These are phyloP conservation scores for Stenopsyche tienmushanensis DNA, from an alignment of 1,140 invertebrate species.

Conservation along the genomic window DNA sequence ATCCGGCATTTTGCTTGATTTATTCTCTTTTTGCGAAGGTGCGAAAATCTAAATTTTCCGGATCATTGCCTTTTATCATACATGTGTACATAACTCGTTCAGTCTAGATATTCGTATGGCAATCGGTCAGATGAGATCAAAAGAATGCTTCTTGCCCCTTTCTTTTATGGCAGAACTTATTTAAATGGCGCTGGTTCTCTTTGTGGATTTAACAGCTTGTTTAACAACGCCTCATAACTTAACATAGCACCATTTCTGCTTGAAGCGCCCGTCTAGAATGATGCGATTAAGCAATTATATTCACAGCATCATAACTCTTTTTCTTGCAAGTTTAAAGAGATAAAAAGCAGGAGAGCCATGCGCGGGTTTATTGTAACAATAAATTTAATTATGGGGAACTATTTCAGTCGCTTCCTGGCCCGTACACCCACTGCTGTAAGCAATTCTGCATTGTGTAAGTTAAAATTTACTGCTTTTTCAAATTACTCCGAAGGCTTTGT, in stretches of 20 bases:
- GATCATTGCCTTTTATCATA: too few relatives aligned
- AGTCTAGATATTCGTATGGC: too few relatives aligned
- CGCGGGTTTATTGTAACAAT: conserved; percentile 10
- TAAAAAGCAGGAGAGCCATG: background rate
- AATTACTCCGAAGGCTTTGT: conserved; percentile 19
- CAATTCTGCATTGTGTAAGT: conserved; percentile 29
- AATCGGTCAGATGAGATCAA: too few relatives aligned
- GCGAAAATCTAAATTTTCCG: too few relatives aligned
- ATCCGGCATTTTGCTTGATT: background rate
- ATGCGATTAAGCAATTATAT: conserved; percentile 1
- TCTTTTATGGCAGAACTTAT: background rate
- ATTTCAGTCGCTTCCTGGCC: conserved; percentile 21
- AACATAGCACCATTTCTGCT: too few relatives aligned
- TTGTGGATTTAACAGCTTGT: background rate
- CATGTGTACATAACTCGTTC: too few relatives aligned
- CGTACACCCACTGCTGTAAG: conserved; percentile 13
- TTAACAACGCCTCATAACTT: too few relatives aligned
- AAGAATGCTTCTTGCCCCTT: too few relatives aligned
- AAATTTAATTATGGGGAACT: conserved; percentile 30
- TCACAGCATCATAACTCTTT: background rate
- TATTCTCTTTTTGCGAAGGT: background rate
- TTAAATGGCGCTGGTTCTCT: background rate
- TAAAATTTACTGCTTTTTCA: conserved; percentile 31
- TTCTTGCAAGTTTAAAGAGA: background rate
- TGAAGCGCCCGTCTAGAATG: background rate